Evolutionary conservation across 2,888 invertebrate species (phyloP), one percentile per base, ranked within the genome.

Genomic region (Ametastegia equiseti): DNA sequence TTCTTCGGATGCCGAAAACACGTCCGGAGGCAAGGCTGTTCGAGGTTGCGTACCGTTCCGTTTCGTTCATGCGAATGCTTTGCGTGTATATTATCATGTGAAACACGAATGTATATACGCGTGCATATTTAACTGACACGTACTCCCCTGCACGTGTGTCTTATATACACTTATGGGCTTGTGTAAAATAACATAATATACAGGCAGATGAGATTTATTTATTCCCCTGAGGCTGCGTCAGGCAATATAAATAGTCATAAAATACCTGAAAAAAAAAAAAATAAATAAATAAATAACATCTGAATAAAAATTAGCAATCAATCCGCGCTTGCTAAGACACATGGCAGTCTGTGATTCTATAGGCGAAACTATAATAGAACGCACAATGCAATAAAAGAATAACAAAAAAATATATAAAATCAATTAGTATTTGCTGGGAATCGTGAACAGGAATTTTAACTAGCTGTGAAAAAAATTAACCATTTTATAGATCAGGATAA

Each of bases 21-120:
- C 77, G 63, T 77, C 81, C 81, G 42, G 77, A 81, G 81, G 81
- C 81, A 81, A 81, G 81, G 81, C 75, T 81, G 81, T 81, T 81
- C 81, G 81, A 81, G 81, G 81, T 75, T 81, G 81, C 75, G 63
- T 15, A 77, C 30, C 79, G 80, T 67, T 45, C 60, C 78, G 78
- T 78, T 30, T 13, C 63, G 63, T 63, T 36, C 63, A 9, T 65
- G 1, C 63, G 33, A 9, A 60, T 60, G 63, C 39, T 30, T 39
- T 30, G 60, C 60, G 27, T 78, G 42, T n/a, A n/a, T 78, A 78
- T 78, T 78, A 57, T 60, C 63, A 78, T 78, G 75, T 50, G 75
- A 75, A 75, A 75, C 75, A 75, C 75, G 75, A 75, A 67, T 42
- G 45, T 75, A 50, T n/a, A n/a, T n/a, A n/a, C n/a, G n/a, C 50